A percentile compares a stretch with the other conserved stretches of the same genome.
Conservation (phyloP, 2,888 invertebrate genomes). For the Drosophila pegasa region DNA sequence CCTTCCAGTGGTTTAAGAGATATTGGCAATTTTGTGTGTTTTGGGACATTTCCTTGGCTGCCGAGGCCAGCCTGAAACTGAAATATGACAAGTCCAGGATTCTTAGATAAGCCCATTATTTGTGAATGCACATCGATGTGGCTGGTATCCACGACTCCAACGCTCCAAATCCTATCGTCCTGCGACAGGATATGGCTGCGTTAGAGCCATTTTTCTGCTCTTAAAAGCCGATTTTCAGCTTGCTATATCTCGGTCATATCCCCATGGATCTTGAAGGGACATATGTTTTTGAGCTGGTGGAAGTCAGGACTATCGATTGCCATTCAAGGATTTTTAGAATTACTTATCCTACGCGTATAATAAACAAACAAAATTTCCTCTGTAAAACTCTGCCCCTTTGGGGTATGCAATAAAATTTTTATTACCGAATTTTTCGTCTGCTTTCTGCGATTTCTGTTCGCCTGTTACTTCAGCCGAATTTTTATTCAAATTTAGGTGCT, state of each 20-base stretch:
- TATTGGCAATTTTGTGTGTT: background rate
- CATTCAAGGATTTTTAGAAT: background rate
- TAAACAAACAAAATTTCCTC: background rate
- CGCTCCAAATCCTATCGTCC: background rate
- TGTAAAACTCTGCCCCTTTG: background rate
- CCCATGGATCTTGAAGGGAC: background rate
- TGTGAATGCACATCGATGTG: background rate
- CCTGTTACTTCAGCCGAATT: background rate
- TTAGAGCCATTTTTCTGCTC: background rate
- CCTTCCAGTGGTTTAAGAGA: background rate
- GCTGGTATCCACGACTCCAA: background rate
- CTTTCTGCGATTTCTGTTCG: background rate
- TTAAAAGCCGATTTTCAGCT: background rate
- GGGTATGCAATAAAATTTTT: slow-evolving; percentile 1
- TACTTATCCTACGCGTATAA: background rate
- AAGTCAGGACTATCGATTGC: background rate
- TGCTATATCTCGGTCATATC: background rate
- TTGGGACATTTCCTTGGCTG: background rate
- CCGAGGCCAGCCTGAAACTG: background rate
- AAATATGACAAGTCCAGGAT: background rate
- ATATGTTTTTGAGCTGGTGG: background rate
- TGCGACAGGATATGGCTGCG: background rate
- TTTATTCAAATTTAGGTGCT: background rate
- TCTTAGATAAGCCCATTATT: background rate
- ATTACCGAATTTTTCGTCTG: background rate